Conservation (phyloP, 2,113 vertebrate species). For the Lepus americanus region DNA sequence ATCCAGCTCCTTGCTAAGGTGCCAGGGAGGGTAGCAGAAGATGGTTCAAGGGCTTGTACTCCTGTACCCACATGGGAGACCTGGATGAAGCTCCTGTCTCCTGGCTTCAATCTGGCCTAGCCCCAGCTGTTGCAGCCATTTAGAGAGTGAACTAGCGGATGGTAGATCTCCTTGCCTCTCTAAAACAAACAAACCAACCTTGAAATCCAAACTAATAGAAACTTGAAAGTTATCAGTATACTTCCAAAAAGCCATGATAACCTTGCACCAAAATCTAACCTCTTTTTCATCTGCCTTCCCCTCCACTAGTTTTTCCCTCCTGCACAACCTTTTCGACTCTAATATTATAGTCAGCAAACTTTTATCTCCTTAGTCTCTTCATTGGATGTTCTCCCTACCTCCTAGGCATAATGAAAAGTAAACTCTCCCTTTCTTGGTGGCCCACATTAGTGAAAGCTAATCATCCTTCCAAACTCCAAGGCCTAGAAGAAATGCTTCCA, state of each 20-base stretch:
- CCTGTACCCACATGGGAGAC: no score
- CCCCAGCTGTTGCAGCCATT: no score
- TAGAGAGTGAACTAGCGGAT: no score
- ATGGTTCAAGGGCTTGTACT: no score
- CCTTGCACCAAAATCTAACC: neutral
- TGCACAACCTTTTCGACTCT: neutral
- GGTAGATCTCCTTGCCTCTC: no score
- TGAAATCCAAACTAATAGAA: slow-evolving; percentile 19
- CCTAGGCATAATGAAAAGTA: neutral
- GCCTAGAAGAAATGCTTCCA: neutral
- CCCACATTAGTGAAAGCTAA: neutral
- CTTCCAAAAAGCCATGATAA: neutral
- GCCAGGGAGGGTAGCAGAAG: no score
- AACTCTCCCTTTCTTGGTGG: neutral
- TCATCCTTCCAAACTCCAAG: neutral
- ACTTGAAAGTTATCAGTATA: neutral
- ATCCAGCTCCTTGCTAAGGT: no score
- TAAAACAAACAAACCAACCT: no score
- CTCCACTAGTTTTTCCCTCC: neutral
- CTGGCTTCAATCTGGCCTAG: no score
- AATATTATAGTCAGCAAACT: neutral
- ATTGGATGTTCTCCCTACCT: neutral
- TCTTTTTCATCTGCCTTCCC: neutral
- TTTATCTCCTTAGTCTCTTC: neutral
- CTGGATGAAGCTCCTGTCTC: no score